Evolutionary conservation across 2,797 vertebrate species (phyloP).

Genomic region (Psittacula derbiana): DNA sequence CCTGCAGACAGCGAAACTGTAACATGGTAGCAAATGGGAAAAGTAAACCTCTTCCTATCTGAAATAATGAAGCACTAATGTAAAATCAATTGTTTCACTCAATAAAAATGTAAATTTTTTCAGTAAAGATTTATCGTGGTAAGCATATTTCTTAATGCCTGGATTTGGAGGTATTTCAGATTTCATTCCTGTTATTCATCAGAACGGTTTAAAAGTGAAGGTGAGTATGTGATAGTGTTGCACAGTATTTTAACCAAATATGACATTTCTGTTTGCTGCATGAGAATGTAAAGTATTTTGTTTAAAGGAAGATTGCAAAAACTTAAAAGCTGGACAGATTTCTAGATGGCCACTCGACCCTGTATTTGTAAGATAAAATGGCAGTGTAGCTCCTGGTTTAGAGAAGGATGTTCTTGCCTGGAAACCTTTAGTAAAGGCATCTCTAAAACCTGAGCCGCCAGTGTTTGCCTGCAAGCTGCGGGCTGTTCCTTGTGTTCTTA

Average conservation of each 20-base stretch:
- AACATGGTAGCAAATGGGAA: neutral
- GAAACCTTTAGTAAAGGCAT: neutral
- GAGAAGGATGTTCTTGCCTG: neutral
- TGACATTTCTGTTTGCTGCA: neutral
- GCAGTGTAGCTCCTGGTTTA: neutral
- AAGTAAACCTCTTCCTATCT: neutral
- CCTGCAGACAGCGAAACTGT: neutral
- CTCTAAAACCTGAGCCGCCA: neutral
- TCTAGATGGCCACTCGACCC: neutral
- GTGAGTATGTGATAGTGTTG: neutral
- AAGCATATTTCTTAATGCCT: neutral
- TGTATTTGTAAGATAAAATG: neutral
- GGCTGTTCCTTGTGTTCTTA: rapidly evolving
- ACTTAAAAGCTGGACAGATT: neutral
- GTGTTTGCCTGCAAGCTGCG: neutral
- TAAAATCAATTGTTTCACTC: slow-evolving; percentile 45
- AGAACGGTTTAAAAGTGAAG: neutral
- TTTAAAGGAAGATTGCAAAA: neutral
- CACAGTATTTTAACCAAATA: neutral
- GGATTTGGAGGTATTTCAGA: neutral
- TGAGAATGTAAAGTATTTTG: neutral
- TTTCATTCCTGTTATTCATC: neutral
- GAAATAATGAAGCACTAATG: slow-evolving; percentile 27
- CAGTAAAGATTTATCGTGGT: slow-evolving; percentile 19
- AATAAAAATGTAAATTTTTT: slow-evolving; percentile 54